phyloP scores from a whole-genome alignment of 1,140 invertebrate species.

The Adoxophyes honmai region DNA sequence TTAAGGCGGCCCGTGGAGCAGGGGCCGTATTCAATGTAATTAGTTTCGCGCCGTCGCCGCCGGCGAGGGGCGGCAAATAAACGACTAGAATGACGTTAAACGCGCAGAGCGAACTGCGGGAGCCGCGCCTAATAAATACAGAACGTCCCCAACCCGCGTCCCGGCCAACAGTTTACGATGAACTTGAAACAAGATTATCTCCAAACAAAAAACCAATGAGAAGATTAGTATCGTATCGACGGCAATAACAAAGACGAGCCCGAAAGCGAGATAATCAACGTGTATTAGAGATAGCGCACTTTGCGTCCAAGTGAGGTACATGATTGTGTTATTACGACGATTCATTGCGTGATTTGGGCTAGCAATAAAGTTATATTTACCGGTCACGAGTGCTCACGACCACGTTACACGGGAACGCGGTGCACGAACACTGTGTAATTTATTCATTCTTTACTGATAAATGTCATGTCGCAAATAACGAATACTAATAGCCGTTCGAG shows the following conservation, averaged over 20 bases:
- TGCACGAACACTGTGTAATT: conserved; percentile 30
- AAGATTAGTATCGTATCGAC: conserved; percentile 10
- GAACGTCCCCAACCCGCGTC: not conserved
- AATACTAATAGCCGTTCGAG: conserved; percentile 18
- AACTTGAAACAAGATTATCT: too few relatives aligned
- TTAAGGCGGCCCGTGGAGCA: conserved; percentile 52
- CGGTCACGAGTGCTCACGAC: conserved; percentile 41
- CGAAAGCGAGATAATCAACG: conserved; percentile 29
- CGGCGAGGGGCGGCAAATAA: conserved; percentile 44
- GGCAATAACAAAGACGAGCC: conserved; percentile 18
- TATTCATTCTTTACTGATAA: conserved; percentile 28
- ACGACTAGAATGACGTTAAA: conserved; percentile 29
- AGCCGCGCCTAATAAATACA: conserved; percentile 14
- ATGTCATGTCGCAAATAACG: conserved; percentile 19
- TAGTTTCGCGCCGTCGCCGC: conserved; percentile 55
- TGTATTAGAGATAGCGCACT: conserved; percentile 30
- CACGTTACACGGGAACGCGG: conserved; percentile 33
- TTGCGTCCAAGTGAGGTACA: conserved; percentile 26
- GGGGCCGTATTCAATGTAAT: conserved; percentile 55
- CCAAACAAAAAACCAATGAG: not conserved
- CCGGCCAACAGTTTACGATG: too few relatives aligned
- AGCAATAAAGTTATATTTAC: conserved; percentile 37
- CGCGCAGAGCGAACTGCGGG: not conserved
- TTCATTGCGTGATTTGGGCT: conserved; percentile 30
- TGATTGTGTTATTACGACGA: conserved; percentile 30